Evolutionary conservation across 2,888 invertebrate species (phyloP), one percentile per base, ranked within the genome.

Genomic region (Rhyacophila evoluta): DNA sequence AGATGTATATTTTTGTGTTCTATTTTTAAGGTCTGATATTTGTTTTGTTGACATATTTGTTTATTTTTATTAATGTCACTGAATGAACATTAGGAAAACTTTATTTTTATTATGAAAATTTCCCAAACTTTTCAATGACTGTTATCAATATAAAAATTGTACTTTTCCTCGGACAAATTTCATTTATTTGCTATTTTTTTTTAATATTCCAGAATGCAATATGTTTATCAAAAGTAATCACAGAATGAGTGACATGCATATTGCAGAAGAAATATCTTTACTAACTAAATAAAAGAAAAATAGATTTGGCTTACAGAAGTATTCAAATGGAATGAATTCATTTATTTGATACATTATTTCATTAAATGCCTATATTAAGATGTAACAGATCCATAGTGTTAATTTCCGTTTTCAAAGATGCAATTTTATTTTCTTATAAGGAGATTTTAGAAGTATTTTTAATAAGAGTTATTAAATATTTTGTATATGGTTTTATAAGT

Each of bases 1-100:
- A 78, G 33, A 78, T 80, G 80, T 80, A 78, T 80, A 80, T 78
- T 80, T 75, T 80, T 77, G 39, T 75, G 55, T 38, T 79, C 73
- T 73, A 76, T 28, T 74, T 78, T 78, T 39, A 78, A 37, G 33
- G 27, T 73, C 15, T 37, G 25, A 39, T 73, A 29, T 75, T 70
- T 77, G 73, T 71, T 78, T 75, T 72, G 71, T 78, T 78, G 74
- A 74, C 78, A 74, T 69, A 38, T 74, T 39, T 55, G 55, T 55
- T 55, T 55, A 55, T 55, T 55, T 41, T 55, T 55, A 36, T 70
- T 27, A 70, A 41, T 55, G 55, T 55, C 55, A 25, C 55, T 8
- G 15, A 55, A 55, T 19, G 25, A 55, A 55, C 55, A 55, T 19
- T 19, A 25, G 55, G 25, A 19, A 55, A 55, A 55, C 55, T 19